These are phyloP conservation scores for Nycticorax nycticorax DNA, from an alignment of 2,113 vertebrate genomes.

Conservation along the genomic window DNA sequence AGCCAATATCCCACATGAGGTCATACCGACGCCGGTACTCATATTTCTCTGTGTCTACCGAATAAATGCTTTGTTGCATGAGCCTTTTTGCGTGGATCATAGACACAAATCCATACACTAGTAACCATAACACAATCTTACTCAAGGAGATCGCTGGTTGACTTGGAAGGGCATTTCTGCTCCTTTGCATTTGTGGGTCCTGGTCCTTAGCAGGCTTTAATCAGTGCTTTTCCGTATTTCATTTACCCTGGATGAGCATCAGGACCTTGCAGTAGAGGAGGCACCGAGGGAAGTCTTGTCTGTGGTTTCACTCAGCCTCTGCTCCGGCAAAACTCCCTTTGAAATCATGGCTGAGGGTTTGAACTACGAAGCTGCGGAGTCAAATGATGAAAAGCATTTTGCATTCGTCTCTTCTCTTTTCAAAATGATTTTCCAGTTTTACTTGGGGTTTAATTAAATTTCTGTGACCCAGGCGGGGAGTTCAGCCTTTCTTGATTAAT, in stretches of 20 bases:
- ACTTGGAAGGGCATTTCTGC: not conserved
- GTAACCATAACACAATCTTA: not conserved
- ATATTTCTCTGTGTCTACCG: not conserved
- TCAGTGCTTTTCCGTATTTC: not conserved
- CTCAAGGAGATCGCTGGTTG: not conserved
- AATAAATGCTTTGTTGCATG: not conserved
- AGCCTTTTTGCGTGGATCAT: not conserved
- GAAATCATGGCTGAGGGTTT: not conserved
- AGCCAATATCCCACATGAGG: not conserved
- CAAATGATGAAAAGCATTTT: slow-evolving; percentile 31
- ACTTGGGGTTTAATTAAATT: slow-evolving; percentile 62
- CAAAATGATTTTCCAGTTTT: slow-evolving; percentile 54
- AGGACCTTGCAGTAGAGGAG: not conserved
- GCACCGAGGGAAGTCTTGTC: not conserved
- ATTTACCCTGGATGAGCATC: not conserved
- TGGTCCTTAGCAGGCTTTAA: not conserved
- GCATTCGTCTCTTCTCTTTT: slow-evolving; percentile 37
- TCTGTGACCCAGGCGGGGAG: slow-evolving; percentile 31
- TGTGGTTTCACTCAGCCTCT: not conserved
- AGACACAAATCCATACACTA: not conserved
- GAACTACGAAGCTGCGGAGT: not conserved
- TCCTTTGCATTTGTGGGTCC: not conserved
- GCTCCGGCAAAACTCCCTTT: slow-evolving; percentile 9
- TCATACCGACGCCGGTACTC: accelerated
- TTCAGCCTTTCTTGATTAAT: slow-evolving; percentile 60